Evolutionary conservation across 1,140 invertebrate species (phyloP).

Genomic region (Charaxes varanes): DNA sequence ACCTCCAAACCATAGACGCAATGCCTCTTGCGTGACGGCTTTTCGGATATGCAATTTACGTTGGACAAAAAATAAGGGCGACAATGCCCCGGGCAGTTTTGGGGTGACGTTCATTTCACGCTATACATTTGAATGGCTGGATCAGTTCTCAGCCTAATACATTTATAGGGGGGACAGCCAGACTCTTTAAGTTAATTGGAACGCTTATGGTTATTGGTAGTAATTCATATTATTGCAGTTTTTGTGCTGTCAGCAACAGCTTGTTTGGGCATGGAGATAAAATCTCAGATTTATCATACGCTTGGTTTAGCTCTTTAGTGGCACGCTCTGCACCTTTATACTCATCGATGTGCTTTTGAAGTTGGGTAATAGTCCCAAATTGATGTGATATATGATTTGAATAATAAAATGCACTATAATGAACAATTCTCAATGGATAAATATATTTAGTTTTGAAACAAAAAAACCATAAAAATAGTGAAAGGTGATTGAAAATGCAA

Average conservation of each 20-base stretch:
- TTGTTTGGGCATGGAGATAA: slow-evolving; percentile 49
- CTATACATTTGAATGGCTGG: slow-evolving; percentile 29
- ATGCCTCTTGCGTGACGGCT: slow-evolving; percentile 16
- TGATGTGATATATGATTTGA: slow-evolving; percentile 4
- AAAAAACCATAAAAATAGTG: too few relatives aligned
- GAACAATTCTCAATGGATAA: too few relatives aligned
- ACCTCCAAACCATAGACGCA: slow-evolving; percentile 9
- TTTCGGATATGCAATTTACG: slow-evolving; percentile 42
- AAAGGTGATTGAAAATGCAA: too few relatives aligned
- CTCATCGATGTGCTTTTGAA: slow-evolving; percentile 35
- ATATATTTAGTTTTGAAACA: too few relatives aligned
- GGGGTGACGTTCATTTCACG: slow-evolving; percentile 37
- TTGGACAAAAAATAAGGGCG: slow-evolving; percentile 52
- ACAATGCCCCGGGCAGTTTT: slow-evolving; percentile 26
- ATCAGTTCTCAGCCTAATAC: slow-evolving; percentile 32
- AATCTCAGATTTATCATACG: slow-evolving; percentile 48
- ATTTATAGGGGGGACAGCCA: slow-evolving; percentile 31
- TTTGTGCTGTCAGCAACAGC: slow-evolving; percentile 44
- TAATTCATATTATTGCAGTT: slow-evolving; percentile 42
- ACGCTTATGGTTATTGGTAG: slow-evolving; percentile 29
- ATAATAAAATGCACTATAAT: too few relatives aligned
- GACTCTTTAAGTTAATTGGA: slow-evolving; percentile 41
- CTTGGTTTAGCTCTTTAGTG: slow-evolving; percentile 42
- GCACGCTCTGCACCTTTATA: slow-evolving; percentile 41
- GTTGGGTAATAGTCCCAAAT: slow-evolving; percentile 21